Evolutionary conservation across 2,113 vertebrate genomes (phyloP).

Genomic region (Mus spicilegus): DNA sequence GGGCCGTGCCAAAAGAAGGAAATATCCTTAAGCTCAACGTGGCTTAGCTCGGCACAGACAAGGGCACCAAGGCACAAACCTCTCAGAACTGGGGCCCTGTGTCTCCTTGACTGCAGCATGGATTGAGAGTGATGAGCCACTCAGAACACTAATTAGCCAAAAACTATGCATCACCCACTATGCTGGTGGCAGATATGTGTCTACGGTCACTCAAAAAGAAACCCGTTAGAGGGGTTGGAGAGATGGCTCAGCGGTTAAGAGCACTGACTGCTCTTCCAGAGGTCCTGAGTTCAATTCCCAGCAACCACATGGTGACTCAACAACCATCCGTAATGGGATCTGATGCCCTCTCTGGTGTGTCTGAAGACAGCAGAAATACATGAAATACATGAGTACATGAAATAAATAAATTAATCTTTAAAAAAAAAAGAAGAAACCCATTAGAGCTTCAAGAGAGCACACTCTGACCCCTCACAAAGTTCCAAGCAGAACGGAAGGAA

Average conservation of each 20-base stretch:
- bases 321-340: no score
- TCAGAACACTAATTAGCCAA: neutral
- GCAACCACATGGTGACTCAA: no score
- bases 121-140: neutral
- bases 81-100: neutral
- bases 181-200: neutral
- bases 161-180: neutral
- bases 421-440: neutral
- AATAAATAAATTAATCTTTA: no score
- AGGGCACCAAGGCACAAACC: neutral
- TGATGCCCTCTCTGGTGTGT: no score
- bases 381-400: no score
- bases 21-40: neutral
- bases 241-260: no score
- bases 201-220: neutral
- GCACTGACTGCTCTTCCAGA: no score
- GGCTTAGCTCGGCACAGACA: neutral
- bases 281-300: no score
- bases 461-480: neutral
- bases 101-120: neutral
- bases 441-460: neutral
- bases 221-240: neutral
- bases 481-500: slow-evolving; percentile 20
- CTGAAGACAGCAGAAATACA: no score
- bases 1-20: neutral